These are phyloP conservation scores for Drosophila lowei DNA, from an alignment of 1,140 invertebrate species.

Conservation along the genomic window DNA sequence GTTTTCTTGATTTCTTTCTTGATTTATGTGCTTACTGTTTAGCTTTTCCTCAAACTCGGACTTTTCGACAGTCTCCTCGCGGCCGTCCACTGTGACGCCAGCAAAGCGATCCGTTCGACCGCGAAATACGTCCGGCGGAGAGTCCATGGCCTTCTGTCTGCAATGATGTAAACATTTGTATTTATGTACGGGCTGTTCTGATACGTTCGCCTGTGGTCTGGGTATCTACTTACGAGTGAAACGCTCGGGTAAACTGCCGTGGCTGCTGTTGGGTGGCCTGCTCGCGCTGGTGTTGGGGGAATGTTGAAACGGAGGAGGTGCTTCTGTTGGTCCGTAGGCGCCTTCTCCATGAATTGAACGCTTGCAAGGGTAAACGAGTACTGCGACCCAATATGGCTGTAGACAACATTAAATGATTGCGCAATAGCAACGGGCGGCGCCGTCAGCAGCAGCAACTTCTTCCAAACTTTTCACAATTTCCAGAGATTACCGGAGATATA, in stretches of 20 bases:
- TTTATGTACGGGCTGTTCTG: background rate
- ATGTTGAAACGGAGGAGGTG: conserved; percentile 3
- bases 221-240: background rate
- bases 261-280: background rate
- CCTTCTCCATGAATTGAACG: conserved; percentile 54
- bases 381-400: conserved; percentile 41
- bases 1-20: conserved; percentile 6
- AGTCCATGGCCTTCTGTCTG: conserved; percentile 56
- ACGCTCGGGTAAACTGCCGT: background rate
- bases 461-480: conserved; percentile 20
- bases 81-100: conserved; percentile 87
- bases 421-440: conserved; percentile 21
- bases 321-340: conserved; percentile 22
- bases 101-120: conserved; percentile 88
- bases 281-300: conserved; percentile 1
- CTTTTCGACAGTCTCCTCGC: conserved; percentile 83
- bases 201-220: background rate
- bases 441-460: conserved; percentile 2
- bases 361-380: conserved; percentile 26
- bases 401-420: conserved; percentile 67
- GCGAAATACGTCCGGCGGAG: conserved; percentile 82
- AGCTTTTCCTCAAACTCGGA: conserved; percentile 85
- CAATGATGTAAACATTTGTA: background rate
- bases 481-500: conserved; percentile 6
- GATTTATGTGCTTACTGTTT: conserved; percentile 84